phyloP scores from a whole-genome alignment of 2,797 vertebrate species.

The Phyllotis vaccarum region DNA sequence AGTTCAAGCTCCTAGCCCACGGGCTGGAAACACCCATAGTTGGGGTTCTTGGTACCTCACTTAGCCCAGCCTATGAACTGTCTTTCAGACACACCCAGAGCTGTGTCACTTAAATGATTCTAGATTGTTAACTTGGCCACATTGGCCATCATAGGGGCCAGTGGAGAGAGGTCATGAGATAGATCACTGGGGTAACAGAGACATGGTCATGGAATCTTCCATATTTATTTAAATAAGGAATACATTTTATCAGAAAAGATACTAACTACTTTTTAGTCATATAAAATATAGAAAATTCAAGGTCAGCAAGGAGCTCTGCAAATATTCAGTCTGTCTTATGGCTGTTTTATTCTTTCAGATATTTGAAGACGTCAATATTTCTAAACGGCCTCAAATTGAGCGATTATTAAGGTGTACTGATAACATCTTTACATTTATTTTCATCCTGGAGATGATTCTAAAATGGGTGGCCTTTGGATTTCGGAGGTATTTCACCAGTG shows the following conservation, averaged over 20 bases:
- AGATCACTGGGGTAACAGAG: background rate
- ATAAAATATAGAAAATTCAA: background rate
- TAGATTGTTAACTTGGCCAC: background rate
- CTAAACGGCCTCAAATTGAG: background rate
- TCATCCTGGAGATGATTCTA: constrained; percentile 87
- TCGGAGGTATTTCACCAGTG: constrained; percentile 86
- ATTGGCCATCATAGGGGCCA: background rate
- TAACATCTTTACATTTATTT: constrained; percentile 86
- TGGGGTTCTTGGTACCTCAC: background rate
- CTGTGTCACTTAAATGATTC: background rate
- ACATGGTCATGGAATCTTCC: background rate
- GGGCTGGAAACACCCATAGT: background rate
- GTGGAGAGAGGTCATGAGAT: background rate
- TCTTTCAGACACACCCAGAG: background rate
- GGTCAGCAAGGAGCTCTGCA: background rate
- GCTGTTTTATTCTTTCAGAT: constrained; percentile 81
- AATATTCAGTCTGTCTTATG: background rate
- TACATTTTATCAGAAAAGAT: constrained; percentile 33
- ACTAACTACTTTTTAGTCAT: background rate
- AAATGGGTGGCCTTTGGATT: constrained; percentile 90
- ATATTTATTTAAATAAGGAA: constrained; percentile 26
- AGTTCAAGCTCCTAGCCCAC: background rate
- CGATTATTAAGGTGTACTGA: constrained; percentile 84
- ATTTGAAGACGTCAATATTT: constrained; percentile 87
- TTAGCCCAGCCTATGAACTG: background rate